Conservation (phyloP, 1,140 invertebrate species). For the Oscheius sp. region DNA sequence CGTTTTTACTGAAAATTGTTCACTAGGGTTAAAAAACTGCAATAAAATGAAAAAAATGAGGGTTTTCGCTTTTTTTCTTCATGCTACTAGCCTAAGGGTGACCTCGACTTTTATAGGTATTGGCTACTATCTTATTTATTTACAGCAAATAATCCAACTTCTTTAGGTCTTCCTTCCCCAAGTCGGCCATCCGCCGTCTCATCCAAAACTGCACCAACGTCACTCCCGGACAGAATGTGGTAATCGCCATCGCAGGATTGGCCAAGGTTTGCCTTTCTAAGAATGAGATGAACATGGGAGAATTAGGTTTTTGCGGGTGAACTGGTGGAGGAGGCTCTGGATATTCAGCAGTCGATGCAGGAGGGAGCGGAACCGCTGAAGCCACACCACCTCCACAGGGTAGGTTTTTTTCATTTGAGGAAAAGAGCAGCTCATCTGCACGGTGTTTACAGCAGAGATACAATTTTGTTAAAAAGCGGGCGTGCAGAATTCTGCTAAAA, state of each 20-base stretch:
- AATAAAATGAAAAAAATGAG: too few relatives aligned
- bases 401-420: conserved; percentile 6
- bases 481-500: too few relatives aligned
- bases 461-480: too few relatives aligned
- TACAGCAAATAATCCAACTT: too few relatives aligned
- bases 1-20: too few relatives aligned
- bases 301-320: conserved; percentile 31
- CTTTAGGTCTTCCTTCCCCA: conserved; percentile 26
- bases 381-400: conserved; percentile 22
- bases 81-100: too few relatives aligned
- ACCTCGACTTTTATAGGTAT: too few relatives aligned
- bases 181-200: conserved; percentile 16
- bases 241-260: conserved; percentile 26
- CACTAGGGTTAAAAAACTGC: too few relatives aligned
- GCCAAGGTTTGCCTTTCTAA: conserved; percentile 26
- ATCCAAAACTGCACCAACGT: conserved; percentile 4
- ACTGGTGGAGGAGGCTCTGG: conserved; percentile 32
- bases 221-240: conserved; percentile 7
- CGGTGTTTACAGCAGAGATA: too few relatives aligned
- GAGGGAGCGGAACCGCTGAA: conserved; percentile 21
- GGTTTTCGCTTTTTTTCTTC: too few relatives aligned
- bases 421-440: background rate
- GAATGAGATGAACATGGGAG: background rate
- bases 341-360: conserved; percentile 12
- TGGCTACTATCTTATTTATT: too few relatives aligned